Percentiles rank a stretch among this genome's conserved stretches.
phyloP scores from a whole-genome alignment of 2,113 vertebrate genomes.

The Pedionomus torquatus region DNA sequence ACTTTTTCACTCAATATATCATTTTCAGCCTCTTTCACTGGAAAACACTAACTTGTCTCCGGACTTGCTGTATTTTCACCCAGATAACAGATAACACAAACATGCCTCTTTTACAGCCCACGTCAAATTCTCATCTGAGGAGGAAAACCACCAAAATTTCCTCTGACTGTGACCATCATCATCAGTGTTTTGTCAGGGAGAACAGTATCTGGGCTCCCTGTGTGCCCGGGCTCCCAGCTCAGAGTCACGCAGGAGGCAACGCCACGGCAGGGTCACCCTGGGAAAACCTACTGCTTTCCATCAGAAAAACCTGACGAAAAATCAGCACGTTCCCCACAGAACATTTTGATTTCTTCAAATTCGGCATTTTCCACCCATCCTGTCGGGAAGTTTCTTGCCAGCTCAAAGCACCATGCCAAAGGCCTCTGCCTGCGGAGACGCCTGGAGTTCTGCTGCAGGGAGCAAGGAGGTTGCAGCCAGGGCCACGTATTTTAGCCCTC shows the following conservation, averaged over 20 bases:
- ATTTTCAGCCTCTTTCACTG: neutral
- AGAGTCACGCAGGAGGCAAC: rapidly evolving
- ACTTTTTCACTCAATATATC: neutral
- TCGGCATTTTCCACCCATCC: neutral
- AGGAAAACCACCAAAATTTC: neutral
- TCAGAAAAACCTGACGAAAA: neutral
- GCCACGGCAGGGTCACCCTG: neutral
- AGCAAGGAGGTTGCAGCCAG: neutral
- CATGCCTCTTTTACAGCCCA: neutral
- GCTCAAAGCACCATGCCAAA: neutral
- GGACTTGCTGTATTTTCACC: neutral
- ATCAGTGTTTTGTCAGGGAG: neutral
- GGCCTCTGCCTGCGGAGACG: neutral
- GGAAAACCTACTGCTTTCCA: neutral
- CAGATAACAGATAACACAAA: neutral
- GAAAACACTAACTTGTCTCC: neutral
- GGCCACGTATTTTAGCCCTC: neutral
- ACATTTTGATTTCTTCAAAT: neutral
- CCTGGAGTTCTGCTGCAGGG: neutral
- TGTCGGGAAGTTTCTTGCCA: neutral
- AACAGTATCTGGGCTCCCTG: neutral
- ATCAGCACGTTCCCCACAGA: neutral
- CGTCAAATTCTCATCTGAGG: neutral
- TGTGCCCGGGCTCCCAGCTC: neutral
- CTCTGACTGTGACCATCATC: rapidly evolving